Evolutionary conservation across 1,140 invertebrate species (phyloP), one percentile per base, ranked within the genome.

Genomic region (Octopus sinensis): DNA sequence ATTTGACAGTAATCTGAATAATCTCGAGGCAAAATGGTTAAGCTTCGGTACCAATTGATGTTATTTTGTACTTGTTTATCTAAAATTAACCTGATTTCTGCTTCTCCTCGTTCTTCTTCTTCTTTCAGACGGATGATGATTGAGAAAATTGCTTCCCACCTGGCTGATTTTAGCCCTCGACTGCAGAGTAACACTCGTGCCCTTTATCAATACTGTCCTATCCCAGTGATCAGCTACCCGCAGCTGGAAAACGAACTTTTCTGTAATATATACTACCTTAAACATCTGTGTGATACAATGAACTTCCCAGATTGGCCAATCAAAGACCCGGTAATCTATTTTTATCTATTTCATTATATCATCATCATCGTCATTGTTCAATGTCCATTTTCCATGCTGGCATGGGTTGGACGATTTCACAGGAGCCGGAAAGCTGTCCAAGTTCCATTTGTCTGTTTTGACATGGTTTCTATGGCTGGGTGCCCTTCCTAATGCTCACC

Each of bases 231-330:
- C 53, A 93, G 95, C 82, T 99, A 98, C 93, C 96, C 96, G 30
- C 97, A 98, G 92, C 92, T 99, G 82, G 95, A 98, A 87, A 93
- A 95, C 86, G 98, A 99, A 93, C 93, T 99, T 13, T 99, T 99
- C 92, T 99, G 98, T 91, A 97, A 98, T 91, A 98, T 98, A 89
- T 99, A 98, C 91, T 99, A 99, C 91, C 92, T 99, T 82, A 92
- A 97, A 78, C 97, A 99, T 92, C 92, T 99, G 77, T 99, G 97
- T 92, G 97, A 99, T 92, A 94, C 93, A 4, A 91, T 92, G n/a
- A 88, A 90, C 84, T 99, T 99, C 91, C 97, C 96, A 13, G 94
- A 99, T 89, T 99, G 98, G 98, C 96, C 97, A 5, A 98, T 99
- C 86, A 94, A 95, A 54, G 95, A 99, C 88, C 97, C 98, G 6